Percentiles rank a stretch among this genome's conserved stretches.
Evolutionary conservation across 2,888 invertebrate genomes (phyloP).

Genomic region (Orchestes rusci): DNA sequence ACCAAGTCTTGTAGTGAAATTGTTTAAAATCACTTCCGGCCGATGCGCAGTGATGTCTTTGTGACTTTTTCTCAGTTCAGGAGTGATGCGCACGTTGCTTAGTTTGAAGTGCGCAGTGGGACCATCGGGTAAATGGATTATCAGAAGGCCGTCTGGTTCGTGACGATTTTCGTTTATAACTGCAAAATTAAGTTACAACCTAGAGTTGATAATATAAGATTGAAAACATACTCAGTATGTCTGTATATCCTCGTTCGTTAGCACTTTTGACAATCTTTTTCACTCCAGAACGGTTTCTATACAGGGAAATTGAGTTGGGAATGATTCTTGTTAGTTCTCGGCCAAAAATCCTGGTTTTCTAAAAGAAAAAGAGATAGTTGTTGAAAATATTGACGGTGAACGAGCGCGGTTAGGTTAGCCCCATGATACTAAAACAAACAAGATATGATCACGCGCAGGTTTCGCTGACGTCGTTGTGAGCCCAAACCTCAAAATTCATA

Average conservation of each 20-base stretch:
- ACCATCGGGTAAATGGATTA: conserved; percentile 92
- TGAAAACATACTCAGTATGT: conserved; percentile 41
- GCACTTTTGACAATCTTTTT: conserved; percentile 90
- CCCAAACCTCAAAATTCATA: too few species aligned
- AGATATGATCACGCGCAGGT: too few species aligned
- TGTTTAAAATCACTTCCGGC: conserved; percentile 93
- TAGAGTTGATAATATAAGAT: background rate
- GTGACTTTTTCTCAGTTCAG: conserved; percentile 71
- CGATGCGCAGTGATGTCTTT: conserved; percentile 79
- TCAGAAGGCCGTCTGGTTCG: conserved; percentile 84
- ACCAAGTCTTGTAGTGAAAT: conserved; percentile 92
- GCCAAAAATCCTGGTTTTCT: conserved; percentile 85
- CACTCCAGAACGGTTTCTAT: conserved; percentile 81
- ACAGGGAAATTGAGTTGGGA: conserved; percentile 83
- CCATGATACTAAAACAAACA: too few species aligned
- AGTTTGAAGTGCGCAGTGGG: conserved; percentile 95
- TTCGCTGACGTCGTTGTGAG: too few species aligned
- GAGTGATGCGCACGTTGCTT: conserved; percentile 85
- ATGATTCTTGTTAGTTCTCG: conserved; percentile 84
- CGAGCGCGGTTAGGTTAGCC: too few species aligned
- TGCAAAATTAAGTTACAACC: background rate
- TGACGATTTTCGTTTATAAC: conserved; percentile 92
- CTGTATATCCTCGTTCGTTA: conserved; percentile 70
- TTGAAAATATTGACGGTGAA: too few species aligned
- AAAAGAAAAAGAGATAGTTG: conserved; percentile 20